Conservation (phyloP, 1,140 invertebrate species). For the Drosophila varians region DNA sequence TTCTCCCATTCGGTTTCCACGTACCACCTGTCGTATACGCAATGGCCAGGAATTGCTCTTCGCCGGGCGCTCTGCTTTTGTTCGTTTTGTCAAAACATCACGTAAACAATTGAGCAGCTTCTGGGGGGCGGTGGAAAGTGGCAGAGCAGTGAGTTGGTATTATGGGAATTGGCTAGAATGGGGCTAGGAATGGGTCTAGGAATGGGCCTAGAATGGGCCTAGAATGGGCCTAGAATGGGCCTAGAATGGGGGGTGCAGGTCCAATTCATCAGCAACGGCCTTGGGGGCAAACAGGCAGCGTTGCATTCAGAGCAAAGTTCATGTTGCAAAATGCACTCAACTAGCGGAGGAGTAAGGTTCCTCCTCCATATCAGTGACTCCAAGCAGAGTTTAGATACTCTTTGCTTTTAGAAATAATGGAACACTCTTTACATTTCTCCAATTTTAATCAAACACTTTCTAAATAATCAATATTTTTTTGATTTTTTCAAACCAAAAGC, state of each 20-base stretch:
- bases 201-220: too few species aligned
- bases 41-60: slow-evolving; percentile 54
- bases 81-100: slow-evolving; percentile 74
- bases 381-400: neutral
- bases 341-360: neutral
- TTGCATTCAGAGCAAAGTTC: slow-evolving; percentile 53
- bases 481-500: neutral
- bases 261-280: slow-evolving; percentile 71
- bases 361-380: neutral
- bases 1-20: neutral
- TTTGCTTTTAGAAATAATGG: too few species aligned
- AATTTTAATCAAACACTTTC: too few species aligned
- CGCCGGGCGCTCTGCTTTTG: slow-evolving; percentile 35
- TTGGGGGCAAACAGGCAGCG: slow-evolving; percentile 56
- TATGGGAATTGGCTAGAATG: slow-evolving; percentile 36
- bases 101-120: slow-evolving; percentile 79
- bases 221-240: too few species aligned
- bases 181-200: too few species aligned
- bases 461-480: neutral
- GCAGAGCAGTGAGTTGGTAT: slow-evolving; percentile 4
- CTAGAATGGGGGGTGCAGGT: slow-evolving; percentile 13
- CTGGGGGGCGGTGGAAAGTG: slow-evolving; percentile 21
- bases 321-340: slow-evolving; percentile 65
- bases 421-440: too few species aligned
- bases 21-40: slow-evolving; percentile 65